Percentiles rank a stretch among this genome's conserved stretches.
phyloP scores from a whole-genome alignment of 2,797 vertebrate genomes.

The Falco peregrinus region DNA sequence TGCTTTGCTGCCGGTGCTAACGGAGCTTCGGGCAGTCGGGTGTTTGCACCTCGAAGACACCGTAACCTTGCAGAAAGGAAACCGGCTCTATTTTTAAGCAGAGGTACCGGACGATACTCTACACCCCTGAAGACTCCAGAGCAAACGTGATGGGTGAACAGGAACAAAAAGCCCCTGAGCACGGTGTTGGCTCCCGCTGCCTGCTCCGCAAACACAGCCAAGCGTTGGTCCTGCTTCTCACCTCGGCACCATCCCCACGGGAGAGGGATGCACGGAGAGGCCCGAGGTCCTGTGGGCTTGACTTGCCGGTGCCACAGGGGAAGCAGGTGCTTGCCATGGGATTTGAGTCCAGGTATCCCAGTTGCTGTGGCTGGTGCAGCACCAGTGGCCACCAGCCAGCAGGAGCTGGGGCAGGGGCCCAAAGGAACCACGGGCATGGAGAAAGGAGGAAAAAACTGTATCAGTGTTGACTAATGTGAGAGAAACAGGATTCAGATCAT shows the following conservation, averaged over 20 bases:
- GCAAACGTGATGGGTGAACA: background rate
- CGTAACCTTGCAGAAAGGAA: background rate
- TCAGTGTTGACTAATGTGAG: background rate
- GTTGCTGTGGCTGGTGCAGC: background rate
- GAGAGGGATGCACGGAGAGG: rapidly evolving
- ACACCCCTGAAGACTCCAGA: background rate
- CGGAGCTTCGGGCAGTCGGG: too few species aligned
- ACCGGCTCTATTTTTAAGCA: background rate
- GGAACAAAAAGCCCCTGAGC: background rate
- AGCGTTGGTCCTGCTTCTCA: background rate
- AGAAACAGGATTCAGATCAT: background rate
- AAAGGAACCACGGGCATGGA: background rate
- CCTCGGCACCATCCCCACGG: background rate
- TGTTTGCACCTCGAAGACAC: background rate
- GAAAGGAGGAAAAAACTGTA: background rate
- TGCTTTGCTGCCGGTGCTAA: too few species aligned
- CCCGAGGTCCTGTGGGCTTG: background rate
- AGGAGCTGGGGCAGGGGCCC: background rate
- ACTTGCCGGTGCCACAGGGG: background rate
- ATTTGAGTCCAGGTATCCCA: background rate
- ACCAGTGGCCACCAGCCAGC: background rate
- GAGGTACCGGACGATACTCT: background rate
- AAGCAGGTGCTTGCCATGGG: background rate
- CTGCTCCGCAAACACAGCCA: background rate
- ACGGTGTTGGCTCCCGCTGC: background rate